Percentiles rank a stretch among this genome's conserved stretches.
phyloP scores from a whole-genome alignment of 2,888 invertebrate genomes.

The Ectobius pallidus region DNA sequence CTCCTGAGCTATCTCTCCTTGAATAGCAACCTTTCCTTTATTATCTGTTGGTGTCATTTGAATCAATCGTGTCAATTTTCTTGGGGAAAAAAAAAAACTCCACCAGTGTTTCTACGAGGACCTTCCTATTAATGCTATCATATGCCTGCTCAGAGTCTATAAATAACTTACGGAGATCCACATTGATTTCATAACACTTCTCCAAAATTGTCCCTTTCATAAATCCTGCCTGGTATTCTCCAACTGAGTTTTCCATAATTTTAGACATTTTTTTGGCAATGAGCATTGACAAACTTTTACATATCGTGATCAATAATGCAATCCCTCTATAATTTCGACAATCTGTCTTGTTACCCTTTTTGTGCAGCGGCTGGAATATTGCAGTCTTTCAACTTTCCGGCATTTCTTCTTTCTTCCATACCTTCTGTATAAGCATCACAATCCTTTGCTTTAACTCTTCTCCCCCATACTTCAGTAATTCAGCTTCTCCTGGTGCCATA shows the following conservation, averaged over 20 bases:
- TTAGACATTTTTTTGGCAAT: not conserved
- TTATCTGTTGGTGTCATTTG: not conserved
- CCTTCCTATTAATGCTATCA: constrained; percentile 21
- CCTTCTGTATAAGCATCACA: not conserved
- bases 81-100: constrained; percentile 9
- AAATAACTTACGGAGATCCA: constrained; percentile 12
- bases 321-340: constrained; percentile 6
- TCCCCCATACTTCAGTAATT: constrained; percentile 22
- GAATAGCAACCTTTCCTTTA: constrained; percentile 3
- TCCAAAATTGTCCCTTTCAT: constrained; percentile 25
- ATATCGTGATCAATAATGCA: not conserved
- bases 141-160: constrained; percentile 30
- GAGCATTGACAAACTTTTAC: constrained; percentile 11
- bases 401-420: constrained; percentile 23
- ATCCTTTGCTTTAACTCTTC: not conserved
- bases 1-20: constrained; percentile 2
- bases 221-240: constrained; percentile 26
- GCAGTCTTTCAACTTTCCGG: constrained; percentile 22
- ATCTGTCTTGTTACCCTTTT: no score
- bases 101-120: constrained; percentile 18
- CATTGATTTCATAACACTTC: constrained; percentile 21
- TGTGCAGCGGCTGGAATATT: constrained; percentile 10
- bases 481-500: not conserved
- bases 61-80: constrained; percentile 6
- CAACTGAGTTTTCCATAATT: not conserved